Conservation (phyloP, 2,888 invertebrate genomes). For the Myathropa florea region DNA sequence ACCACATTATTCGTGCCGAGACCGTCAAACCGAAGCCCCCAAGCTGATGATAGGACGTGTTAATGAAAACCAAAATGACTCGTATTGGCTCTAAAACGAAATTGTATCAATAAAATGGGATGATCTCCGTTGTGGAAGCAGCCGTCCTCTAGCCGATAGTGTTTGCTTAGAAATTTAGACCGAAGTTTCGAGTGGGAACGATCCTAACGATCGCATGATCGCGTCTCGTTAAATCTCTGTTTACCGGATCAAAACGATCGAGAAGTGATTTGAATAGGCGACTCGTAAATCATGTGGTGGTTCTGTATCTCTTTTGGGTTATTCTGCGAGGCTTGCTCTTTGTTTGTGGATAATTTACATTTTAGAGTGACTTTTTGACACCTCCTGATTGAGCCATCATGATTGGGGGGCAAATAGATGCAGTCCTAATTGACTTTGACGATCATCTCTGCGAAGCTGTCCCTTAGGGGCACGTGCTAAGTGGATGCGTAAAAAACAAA, state of each 20-base stretch:
- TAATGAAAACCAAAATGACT: conserved; percentile 30
- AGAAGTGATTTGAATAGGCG: neutral
- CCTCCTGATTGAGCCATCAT: conserved; percentile 72
- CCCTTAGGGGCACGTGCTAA: conserved; percentile 21
- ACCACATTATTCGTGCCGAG: neutral
- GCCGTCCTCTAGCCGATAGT: neutral
- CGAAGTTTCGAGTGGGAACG: neutral
- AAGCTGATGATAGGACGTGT: conserved; percentile 1
- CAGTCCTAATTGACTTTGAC: conserved; percentile 50
- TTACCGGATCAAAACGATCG: conserved; percentile 29
- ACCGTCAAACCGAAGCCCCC: conserved; percentile 5
- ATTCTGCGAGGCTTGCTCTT: neutral
- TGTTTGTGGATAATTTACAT: conserved; percentile 39
- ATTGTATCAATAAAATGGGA: conserved; percentile 34
- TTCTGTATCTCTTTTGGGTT: conserved; percentile 8
- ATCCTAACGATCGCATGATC: conserved; percentile 36
- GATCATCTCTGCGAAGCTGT: conserved; percentile 29
- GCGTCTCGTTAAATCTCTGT: conserved; percentile 20
- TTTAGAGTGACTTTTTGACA: conserved; percentile 41
- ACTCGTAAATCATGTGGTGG: neutral
- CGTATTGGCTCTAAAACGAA: conserved; percentile 30
- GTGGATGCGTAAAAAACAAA: conserved; percentile 31
- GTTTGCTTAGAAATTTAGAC: conserved; percentile 23
- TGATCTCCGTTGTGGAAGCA: neutral
- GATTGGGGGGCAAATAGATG: conserved; percentile 33